phyloP scores from a whole-genome alignment of 30 jellyfish, hydroid and myxozoan genomes.

The Pelagia noctiluca region DNA sequence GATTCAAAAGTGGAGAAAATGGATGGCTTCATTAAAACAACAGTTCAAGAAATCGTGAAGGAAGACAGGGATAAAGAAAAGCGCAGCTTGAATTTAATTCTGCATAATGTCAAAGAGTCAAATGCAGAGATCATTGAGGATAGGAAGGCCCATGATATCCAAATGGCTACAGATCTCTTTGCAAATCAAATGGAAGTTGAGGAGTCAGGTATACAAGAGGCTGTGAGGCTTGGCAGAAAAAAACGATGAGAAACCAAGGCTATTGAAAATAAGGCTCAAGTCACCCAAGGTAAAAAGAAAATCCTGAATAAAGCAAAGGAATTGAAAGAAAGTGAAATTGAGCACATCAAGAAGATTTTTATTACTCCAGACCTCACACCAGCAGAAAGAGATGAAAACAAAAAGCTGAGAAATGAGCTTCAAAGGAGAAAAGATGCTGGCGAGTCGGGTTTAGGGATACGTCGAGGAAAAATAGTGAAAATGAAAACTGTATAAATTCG shows the following conservation, averaged over 20 bases:
- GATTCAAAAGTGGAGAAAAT: not conserved
- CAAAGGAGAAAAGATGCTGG: conserved; percentile 1
- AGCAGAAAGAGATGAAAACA: not conserved
- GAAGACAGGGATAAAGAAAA: conserved; percentile 1
- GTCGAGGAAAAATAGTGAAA: conserved; percentile 1
- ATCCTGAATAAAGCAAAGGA: conserved; percentile 1
- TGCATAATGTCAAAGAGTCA: conserved; percentile 1
- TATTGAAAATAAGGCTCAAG: not conserved
- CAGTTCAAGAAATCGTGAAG: not conserved
- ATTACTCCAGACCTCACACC: conserved; percentile 8
- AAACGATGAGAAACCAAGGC: conserved; percentile 1
- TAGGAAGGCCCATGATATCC: conserved; percentile 1
- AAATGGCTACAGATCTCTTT: not conserved
- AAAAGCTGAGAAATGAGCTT: not conserved
- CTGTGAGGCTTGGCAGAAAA: not conserved
- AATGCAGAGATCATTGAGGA: conserved; percentile 5
- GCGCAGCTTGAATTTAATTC: conserved; percentile 5
- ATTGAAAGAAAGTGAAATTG: conserved; percentile 1
- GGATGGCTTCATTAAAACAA: not conserved
- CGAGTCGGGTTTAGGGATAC: conserved; percentile 1
- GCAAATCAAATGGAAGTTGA: not conserved
- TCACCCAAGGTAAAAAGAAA: not conserved
- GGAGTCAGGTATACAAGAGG: conserved; percentile 1
- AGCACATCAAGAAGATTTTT: not conserved
- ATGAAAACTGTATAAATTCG: not conserved